These are phyloP conservation scores for Sciurus carolinensis DNA, from an alignment of 2,797 vertebrate genomes.

Conservation along the genomic window DNA sequence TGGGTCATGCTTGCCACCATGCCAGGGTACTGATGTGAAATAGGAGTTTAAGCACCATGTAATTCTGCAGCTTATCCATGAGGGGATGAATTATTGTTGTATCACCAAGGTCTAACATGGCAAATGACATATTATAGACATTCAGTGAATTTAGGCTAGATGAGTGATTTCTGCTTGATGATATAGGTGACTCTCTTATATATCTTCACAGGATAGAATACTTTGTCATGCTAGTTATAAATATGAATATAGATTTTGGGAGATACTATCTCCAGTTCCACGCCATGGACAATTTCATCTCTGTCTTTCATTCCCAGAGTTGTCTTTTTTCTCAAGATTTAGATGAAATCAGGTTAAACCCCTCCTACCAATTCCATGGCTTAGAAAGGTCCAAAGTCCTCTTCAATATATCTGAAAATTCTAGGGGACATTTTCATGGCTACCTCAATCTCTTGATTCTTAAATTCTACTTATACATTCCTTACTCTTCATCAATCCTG, in stretches of 20 bases:
- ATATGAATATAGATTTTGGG: not conserved
- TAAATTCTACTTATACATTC: not conserved
- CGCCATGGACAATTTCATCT: not conserved
- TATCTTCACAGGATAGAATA: not conserved
- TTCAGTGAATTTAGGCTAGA: not conserved
- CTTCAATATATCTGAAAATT: slow-evolving; percentile 1
- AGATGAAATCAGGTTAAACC: not conserved
- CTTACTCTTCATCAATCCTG: not conserved
- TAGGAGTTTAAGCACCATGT: not conserved
- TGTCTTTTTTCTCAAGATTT: not conserved
- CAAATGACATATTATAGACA: not conserved
- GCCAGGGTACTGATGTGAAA: not conserved
- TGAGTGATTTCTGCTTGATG: not conserved
- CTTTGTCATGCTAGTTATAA: not conserved
- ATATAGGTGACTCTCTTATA: not conserved
- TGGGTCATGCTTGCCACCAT: not conserved
- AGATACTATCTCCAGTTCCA: not conserved
- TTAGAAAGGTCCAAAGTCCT: not conserved
- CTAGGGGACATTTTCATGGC: not conserved
- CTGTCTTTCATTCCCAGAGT: not conserved
- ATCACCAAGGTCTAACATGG: not conserved
- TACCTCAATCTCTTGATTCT: not conserved
- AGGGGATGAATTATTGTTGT: not conserved
- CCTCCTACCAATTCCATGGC: not conserved
- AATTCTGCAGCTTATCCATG: not conserved